Evolutionary conservation across 2,888 invertebrate genomes (phyloP), one percentile per base, ranked within the genome.

Genomic region (Caenorhabditis sp.): DNA sequence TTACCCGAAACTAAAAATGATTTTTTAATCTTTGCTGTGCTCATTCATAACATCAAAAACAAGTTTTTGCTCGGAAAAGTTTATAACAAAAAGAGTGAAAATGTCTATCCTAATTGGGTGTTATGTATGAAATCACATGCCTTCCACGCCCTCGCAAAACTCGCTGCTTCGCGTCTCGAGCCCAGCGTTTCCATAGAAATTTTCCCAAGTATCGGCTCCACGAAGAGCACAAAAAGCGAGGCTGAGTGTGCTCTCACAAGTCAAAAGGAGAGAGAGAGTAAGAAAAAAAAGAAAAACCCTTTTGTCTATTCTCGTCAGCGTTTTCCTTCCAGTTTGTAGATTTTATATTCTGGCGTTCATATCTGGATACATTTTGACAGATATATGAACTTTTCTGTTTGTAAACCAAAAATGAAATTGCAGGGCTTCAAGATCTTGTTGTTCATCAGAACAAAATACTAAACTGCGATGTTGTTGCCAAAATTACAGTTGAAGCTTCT

Each of bases 181-280:
- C 54, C 24, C 26, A 51, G 54, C 68, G 72, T 72, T 72, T 72
- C 72, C 72, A 72, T 72, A 72, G 72, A 72, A 72, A 72, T 72
- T 59, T 22, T 19, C 5, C 10, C 31, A 31, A 66, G 35, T 68
- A 51, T 68, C 66, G 66, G 28, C 44, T 64, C 51, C 26, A 28
- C 64, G 26, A 63, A 63, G 44, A 68, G 68, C 68, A 38, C 68
- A 68, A 68, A 68, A 68, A 59, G 58, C 44, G 51, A 35, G 54
- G 16, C 54, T 24, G 54, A 54, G 68, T 41, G 68, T 54, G 68
- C 54, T 38, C 35, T 68, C 54, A 19, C 66, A 66, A 49, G 66
- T 66, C 66, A 66, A 49, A 49, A 28, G 1, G 35, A 58, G 31
- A 68, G 19, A 41, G 47, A n/a, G 19, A 47, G 14, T 47, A 47